Evolutionary conservation across 2,797 vertebrate species (phyloP).

Genomic region (Setipinna tenuifilis): DNA sequence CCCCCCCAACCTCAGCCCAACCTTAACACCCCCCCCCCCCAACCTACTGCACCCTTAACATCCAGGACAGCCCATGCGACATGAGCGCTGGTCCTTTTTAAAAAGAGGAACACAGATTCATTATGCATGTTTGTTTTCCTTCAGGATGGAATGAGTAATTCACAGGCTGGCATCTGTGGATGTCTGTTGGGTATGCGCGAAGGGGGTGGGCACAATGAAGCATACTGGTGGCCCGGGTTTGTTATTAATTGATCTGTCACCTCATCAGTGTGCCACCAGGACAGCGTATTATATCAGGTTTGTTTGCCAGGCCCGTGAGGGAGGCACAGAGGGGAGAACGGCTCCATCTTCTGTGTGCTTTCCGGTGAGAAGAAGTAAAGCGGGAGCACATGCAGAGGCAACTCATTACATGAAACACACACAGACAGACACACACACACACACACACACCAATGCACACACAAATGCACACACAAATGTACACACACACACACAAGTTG

Average conservation of each 20-base stretch:
- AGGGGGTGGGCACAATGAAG: background rate
- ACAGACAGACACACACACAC: background rate
- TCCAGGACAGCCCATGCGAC: background rate
- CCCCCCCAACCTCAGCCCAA: no score
- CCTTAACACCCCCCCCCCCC: no score
- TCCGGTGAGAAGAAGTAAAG: background rate
- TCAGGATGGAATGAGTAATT: slow-evolving; percentile 50
- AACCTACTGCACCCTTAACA: background rate
- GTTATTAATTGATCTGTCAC: slow-evolving; percentile 23
- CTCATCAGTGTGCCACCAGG: background rate
- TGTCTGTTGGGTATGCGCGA: background rate
- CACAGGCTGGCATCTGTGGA: background rate
- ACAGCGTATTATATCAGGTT: background rate
- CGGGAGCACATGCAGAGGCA: background rate
- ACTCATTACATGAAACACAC: background rate
- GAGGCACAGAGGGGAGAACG: background rate
- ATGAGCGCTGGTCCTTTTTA: slow-evolving; percentile 46
- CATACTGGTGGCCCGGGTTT: background rate
- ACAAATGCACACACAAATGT: background rate
- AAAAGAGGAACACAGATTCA: slow-evolving; percentile 48
- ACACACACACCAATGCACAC: background rate
- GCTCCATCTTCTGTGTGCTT: background rate
- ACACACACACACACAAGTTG: background rate
- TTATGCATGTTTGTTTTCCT: slow-evolving; percentile 60
- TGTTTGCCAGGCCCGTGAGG: background rate